Evolutionary conservation across 2,797 vertebrate species (phyloP).

Genomic region (Parambassis ranga): DNA sequence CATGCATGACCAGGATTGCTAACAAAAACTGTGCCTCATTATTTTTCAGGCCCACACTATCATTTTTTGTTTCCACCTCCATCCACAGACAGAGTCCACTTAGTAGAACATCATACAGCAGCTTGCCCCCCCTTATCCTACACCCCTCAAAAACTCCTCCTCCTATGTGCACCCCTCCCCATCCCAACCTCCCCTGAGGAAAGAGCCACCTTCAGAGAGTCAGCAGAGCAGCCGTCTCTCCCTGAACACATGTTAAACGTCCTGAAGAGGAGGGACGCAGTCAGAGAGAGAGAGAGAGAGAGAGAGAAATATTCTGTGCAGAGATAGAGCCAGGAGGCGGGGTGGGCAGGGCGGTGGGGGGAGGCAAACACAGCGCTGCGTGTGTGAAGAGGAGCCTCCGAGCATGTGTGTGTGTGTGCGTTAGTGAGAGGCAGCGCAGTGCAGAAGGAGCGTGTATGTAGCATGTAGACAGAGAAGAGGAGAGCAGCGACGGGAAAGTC

Average conservation of each 20-base stretch:
- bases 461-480: conserved; percentile 25
- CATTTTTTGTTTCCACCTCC: neutral
- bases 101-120: conserved; percentile 58
- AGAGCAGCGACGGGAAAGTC: conserved; percentile 36
- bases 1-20: too few relatives aligned
- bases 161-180: conserved; percentile 40
- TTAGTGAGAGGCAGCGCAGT: conserved; percentile 39
- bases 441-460: conserved; percentile 43
- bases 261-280: conserved; percentile 59
- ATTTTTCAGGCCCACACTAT: too few relatives aligned
- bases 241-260: conserved; percentile 75
- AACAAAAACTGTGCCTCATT: too few relatives aligned
- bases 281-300: conserved; percentile 7
- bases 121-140: conserved; percentile 50
- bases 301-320: conserved; percentile 48
- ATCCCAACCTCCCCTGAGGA: conserved; percentile 63
- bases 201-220: conserved; percentile 75
- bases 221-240: conserved; percentile 63
- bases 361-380: conserved; percentile 17
- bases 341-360: conserved; percentile 32
- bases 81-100: conserved; percentile 39
- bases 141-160: conserved; percentile 36
- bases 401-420: conserved; percentile 33
- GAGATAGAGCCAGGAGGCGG: conserved; percentile 60
- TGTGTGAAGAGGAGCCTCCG: conserved; percentile 38